These are phyloP conservation scores for Venturia canescens DNA, from an alignment of 1,140 invertebrate genomes.

Conservation along the genomic window DNA sequence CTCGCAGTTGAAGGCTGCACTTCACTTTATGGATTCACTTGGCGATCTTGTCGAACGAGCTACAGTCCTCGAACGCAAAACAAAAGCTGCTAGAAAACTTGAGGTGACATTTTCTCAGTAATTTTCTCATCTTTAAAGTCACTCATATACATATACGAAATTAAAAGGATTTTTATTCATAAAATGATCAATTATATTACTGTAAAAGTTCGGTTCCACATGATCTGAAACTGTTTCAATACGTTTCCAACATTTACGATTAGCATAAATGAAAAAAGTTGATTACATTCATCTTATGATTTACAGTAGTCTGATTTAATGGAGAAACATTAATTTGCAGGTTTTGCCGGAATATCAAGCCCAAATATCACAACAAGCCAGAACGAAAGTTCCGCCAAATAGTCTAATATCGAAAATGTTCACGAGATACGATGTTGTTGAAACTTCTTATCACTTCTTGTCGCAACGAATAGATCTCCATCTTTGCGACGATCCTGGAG, in stretches of 20 bases:
- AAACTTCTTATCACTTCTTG: conserved; percentile 98
- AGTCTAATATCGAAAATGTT: conserved; percentile 85
- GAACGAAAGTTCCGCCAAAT: conserved; percentile 70
- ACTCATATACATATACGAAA: too few relatives aligned
- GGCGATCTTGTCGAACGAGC: conserved; percentile 90
- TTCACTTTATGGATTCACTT: conserved; percentile 95
- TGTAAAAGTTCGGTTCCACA: too few relatives aligned
- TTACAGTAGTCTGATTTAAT: too few relatives aligned
- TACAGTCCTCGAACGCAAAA: conserved; percentile 88
- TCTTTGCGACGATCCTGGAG: conserved; percentile 96
- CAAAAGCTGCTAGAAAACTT: conserved; percentile 93
- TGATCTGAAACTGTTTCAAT: too few relatives aligned
- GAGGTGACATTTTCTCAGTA: conserved; percentile 79
- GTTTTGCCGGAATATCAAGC: conserved; percentile 89
- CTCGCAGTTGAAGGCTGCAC: conserved; percentile 95
- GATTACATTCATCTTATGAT: too few relatives aligned
- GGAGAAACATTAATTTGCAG: conserved; percentile 68
- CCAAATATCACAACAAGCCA: conserved; percentile 83
- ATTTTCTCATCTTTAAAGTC: conserved; percentile 30
- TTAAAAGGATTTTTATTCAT: too few relatives aligned
- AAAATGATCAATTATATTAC: too few relatives aligned
- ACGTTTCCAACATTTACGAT: too few relatives aligned
- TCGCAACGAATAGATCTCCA: conserved; percentile 97
- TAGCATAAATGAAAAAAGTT: too few relatives aligned
- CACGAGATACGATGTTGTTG: conserved; percentile 93